phyloP scores from a whole-genome alignment of 30 jellyfish, hydroid and myxozoan genomes.

The Hydractinia symbiolongicarpus region DNA sequence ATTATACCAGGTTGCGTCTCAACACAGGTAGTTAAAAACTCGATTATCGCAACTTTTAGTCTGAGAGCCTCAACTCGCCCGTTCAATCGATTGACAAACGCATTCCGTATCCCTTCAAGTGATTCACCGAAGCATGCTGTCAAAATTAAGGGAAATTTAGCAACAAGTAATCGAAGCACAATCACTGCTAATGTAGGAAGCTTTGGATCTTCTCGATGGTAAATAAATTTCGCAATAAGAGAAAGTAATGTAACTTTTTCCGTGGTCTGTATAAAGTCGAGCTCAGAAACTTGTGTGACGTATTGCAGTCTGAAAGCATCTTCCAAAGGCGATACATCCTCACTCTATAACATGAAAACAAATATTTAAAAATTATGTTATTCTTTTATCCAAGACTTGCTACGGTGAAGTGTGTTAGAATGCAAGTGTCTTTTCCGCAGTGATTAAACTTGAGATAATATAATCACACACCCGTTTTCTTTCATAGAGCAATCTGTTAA shows the following conservation, averaged over 20 bases:
- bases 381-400: background rate
- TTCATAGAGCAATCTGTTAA: constrained; percentile 33
- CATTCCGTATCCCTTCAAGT: constrained; percentile 46
- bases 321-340: constrained; percentile 44
- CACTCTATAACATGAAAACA: constrained; percentile 26
- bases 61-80: constrained; percentile 68
- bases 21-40: constrained; percentile 60
- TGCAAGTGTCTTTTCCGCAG: no score
- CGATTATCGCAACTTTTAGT: constrained; percentile 77
- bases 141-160: constrained; percentile 29
- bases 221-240: constrained; percentile 63
- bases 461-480: constrained; percentile 27
- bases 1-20: constrained; percentile 89
- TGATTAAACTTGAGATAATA: background rate
- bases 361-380: background rate
- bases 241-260: constrained; percentile 39
- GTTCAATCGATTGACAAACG: constrained; percentile 41
- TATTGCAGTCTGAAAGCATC: constrained; percentile 35
- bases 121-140: constrained; percentile 62
- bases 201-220: constrained; percentile 65
- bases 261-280: constrained; percentile 20
- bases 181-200: constrained; percentile 68
- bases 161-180: constrained; percentile 38
- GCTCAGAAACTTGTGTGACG: constrained; percentile 29
- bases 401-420: background rate